Base-by-base conservation (phyloP, 2,797 vertebrate genomes). In the Dendrocincla fuliginosa region DNA sequence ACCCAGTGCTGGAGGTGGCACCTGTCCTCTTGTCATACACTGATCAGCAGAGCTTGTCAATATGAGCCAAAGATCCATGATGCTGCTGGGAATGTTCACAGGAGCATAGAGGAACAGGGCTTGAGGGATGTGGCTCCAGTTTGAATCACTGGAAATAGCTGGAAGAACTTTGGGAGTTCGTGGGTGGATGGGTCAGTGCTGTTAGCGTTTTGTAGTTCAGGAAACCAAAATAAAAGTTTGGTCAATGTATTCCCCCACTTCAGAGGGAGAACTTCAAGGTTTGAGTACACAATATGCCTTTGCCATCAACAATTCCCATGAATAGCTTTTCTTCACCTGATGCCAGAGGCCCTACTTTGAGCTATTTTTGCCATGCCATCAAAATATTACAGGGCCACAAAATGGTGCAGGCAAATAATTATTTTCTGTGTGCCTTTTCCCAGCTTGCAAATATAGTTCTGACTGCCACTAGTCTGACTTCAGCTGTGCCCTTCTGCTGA, bases 361-460 rank as follows among this genome's bases (percentile, higher is more conserved):
- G 91, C 87, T 95, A 93, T 95, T 97, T 96, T 84, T 86, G 77
- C 69, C 23, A 0, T 13, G 69, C 39, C 89, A 76, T 79, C 89
- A 86, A 95, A 95, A 86, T 90, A 70, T 39, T 79, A 64, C 2
- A 3, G 89, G 55, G 59, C 80, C 83, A 76, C 83, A 88, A 86
- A 90, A 87, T 8, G 70, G 82, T 90, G 83, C 81, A 76, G 94
- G 83, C 82, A 92, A 94, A 92, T 91, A 95, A 78, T 60, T 8
- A 19, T 47, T 41, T 89, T 89, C 52, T 78, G 39, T 83, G 47
- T 73, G 69, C 76, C 50, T 86, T 90, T 81, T 84, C 89, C 73
- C 77, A 13, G 4, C 5, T 47, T 86, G 87, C 79, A 96, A 96
- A 95, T 76, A 91, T 8, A 93, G 33, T 46, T 88, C 68, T 55